These are phyloP conservation scores for Lucilia sericata DNA, from an alignment of 1,140 invertebrate species.

Conservation along the genomic window DNA sequence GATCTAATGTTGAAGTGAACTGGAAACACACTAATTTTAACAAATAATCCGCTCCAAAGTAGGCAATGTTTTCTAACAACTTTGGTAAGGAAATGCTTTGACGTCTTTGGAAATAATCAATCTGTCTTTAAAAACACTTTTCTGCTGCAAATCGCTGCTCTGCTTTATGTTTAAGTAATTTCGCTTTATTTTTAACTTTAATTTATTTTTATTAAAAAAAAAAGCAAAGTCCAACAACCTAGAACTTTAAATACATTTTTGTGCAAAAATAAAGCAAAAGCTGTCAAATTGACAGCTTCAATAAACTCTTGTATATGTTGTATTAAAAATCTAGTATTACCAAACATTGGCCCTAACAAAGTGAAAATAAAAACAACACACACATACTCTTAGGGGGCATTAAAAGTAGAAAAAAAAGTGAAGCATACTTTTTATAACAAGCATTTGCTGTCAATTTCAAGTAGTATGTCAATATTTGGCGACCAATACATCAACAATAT, in stretches of 20 bases:
- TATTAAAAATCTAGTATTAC: too few relatives aligned
- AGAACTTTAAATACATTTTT: constrained; percentile 2
- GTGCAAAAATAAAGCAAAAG: neutral
- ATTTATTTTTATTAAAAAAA: neutral
- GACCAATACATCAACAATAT: constrained; percentile 34
- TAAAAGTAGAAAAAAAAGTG: neutral
- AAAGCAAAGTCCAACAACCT: neutral
- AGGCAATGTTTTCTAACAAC: too few relatives aligned
- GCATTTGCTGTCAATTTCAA: constrained; percentile 42
- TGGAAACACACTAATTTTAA: too few relatives aligned
- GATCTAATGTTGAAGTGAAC: too few relatives aligned
- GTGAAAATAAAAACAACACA: neutral
- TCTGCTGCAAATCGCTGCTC: too few relatives aligned
- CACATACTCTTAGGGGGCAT: neutral
- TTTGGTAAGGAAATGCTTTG: too few relatives aligned
- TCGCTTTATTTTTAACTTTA: neutral
- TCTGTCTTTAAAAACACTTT: too few relatives aligned
- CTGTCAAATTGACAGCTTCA: constrained; percentile 15
- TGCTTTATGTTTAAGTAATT: too few relatives aligned
- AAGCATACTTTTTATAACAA: constrained; percentile 32
- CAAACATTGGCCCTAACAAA: too few relatives aligned
- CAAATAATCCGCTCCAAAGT: too few relatives aligned
- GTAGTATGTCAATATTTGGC: constrained; percentile 43
- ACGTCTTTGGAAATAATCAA: too few relatives aligned
- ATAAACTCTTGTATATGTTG: neutral